These are phyloP conservation scores for Coboldia fuscipes DNA, from an alignment of 1,140 invertebrate species.

Conservation along the genomic window DNA sequence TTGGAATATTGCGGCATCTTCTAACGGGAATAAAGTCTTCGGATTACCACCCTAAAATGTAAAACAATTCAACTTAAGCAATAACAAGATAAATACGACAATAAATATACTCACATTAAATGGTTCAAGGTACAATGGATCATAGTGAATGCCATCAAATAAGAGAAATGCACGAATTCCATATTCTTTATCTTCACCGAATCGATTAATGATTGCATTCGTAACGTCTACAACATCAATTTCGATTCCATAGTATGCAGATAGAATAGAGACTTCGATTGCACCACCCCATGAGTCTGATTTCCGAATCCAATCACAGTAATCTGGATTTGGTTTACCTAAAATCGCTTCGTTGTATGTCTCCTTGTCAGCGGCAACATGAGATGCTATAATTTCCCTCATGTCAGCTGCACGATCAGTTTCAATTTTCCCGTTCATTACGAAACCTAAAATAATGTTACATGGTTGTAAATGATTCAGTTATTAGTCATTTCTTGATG, in stretches of 20 bases:
- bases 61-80: constrained; percentile 6
- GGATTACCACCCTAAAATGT: constrained; percentile 35
- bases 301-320: constrained; percentile 70
- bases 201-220: constrained; percentile 73
- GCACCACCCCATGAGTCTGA: constrained; percentile 84
- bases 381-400: constrained; percentile 68
- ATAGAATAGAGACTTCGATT: constrained; percentile 81
- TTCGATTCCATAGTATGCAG: constrained; percentile 71
- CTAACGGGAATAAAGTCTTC: constrained; percentile 58
- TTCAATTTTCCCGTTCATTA: constrained; percentile 53
- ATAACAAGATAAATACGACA: background rate
- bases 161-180: constrained; percentile 66
- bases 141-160: constrained; percentile 94
- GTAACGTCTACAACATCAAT: constrained; percentile 87
- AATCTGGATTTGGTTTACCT: constrained; percentile 65
- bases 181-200: constrained; percentile 84
- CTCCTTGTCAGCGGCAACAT: constrained; percentile 50
- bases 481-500: background rate
- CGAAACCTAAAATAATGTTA: constrained; percentile 27
- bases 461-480: background rate
- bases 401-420: constrained; percentile 44
- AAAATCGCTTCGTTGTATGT: constrained; percentile 72
- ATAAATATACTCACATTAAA: constrained; percentile 24
- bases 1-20: constrained; percentile 45
- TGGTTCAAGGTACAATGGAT: constrained; percentile 73